Conservation (phyloP, 2,113 vertebrate species). For the Lates calcarifer region DNA sequence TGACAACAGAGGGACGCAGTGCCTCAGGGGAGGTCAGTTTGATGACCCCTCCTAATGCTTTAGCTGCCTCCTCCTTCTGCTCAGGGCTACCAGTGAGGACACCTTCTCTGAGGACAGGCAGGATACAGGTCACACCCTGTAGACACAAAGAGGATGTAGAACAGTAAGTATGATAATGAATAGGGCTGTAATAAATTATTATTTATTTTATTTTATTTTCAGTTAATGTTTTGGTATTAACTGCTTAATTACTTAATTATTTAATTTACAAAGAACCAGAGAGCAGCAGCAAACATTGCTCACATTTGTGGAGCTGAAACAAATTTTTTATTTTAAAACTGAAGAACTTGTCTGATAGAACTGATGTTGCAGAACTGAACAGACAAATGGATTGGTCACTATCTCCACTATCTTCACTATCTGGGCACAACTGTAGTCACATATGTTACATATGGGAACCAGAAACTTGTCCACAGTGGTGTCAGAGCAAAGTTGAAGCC, state of each 20-base stretch:
- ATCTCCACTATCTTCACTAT: too few species aligned
- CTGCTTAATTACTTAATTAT: background rate
- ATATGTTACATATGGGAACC: background rate
- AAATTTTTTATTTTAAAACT: background rate
- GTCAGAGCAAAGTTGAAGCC: background rate
- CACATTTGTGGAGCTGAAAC: background rate
- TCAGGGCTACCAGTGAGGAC: slow-evolving; percentile 96
- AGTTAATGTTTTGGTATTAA: background rate
- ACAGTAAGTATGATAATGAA: background rate
- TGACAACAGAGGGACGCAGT: slow-evolving; percentile 94
- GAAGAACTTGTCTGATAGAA: background rate
- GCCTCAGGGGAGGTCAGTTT: slow-evolving; percentile 95
- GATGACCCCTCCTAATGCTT: slow-evolving; percentile 94
- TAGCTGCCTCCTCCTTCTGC: slow-evolving; percentile 98
- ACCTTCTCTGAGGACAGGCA: slow-evolving; percentile 95
- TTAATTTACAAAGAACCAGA: background rate
- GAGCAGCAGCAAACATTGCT: background rate
- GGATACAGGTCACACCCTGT: slow-evolving; percentile 97
- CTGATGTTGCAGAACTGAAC: background rate
- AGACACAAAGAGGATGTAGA: background rate
- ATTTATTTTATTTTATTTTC: background rate
- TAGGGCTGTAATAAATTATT: background rate
- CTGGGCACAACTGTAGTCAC: background rate
- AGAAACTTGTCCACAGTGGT: background rate
- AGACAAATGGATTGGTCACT: background rate